Evolutionary conservation across 2,113 vertebrate species (phyloP), one percentile per base, ranked within the genome.

Genomic region (Eubucco bourcierii): DNA sequence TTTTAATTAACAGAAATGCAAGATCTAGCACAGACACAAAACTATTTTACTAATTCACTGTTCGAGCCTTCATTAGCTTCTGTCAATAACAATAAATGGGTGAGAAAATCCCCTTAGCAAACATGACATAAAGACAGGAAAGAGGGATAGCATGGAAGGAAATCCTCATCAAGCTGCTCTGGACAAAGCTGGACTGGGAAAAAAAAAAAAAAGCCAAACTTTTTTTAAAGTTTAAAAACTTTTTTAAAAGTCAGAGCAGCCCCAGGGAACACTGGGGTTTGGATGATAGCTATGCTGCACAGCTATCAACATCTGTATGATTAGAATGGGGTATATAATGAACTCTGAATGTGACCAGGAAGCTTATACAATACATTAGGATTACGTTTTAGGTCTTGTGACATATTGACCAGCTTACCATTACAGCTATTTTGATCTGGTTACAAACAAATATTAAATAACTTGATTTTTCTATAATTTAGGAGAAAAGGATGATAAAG

Each of bases 251-350:
- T 1, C 2, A 2, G 44, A 31, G 41, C 44, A 90, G 46, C 14
- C 65, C 12, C 1, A 1, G 3, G 31, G 55, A 29, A 4, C 4
- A 1, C 46, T 0, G 0, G 6, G 19, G 20, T 39, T 44, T 77
- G 46, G 56, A 24, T 29, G 25, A 23, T 4, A 44, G 44, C 46
- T 29, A 8, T 12, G 9, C 17, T 25, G 18, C 70, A 58, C 5
- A 24, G 0, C 0, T 4, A 9, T 34, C 19, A n/a, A 31, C 29
- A 80, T 29, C n/a, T 19, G 2, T 9, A 15, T 0, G 0, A 70
- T 41, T 9, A 8, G 34, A 67, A 65, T 0, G 3, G 53, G 39
- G 18, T 15, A 76, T 17, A 61, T 0, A 55, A 47, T 7, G 74
- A 92, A 75, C 29, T 37, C 55, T 29, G 31, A 84, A 87, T 24